phyloP scores from a whole-genome alignment of 2,888 invertebrate species.

The Acrocyrtus sp. region DNA sequence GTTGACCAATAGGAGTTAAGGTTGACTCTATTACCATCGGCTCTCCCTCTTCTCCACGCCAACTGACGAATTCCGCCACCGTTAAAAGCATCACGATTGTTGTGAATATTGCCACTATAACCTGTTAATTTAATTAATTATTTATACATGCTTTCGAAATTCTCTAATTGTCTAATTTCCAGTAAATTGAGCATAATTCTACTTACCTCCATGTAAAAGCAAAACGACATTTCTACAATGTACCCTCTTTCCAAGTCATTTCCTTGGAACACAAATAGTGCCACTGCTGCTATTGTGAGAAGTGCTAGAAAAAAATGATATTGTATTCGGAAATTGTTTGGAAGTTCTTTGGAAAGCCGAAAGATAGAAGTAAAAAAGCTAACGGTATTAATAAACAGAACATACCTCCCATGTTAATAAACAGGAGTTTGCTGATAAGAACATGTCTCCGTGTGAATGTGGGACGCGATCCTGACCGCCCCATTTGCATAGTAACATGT shows the following conservation, averaged over 20 bases:
- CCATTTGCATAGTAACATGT: conserved; percentile 88
- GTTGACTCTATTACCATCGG: conserved; percentile 67
- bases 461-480: conserved; percentile 16
- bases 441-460: conserved; percentile 67
- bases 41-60: conserved; percentile 50
- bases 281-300: conserved; percentile 82
- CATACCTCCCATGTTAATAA: conserved; percentile 83
- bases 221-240: conserved; percentile 80
- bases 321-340: too few relatives aligned
- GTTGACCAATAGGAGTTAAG: conserved; percentile 64
- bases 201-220: conserved; percentile 83
- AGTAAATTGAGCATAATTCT: too few relatives aligned
- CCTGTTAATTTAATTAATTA: conserved; percentile 37
- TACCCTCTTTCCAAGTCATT: conserved; percentile 82
- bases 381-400: conserved; percentile 61
- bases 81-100: conserved; percentile 61
- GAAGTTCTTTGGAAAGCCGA: not conserved
- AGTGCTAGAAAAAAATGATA: conserved; percentile 73
- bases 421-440: conserved; percentile 81
- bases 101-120: conserved; percentile 60
- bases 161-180: too few relatives aligned
- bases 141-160: too few relatives aligned
- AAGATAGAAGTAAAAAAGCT: not conserved
- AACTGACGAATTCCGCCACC: conserved; percentile 57
- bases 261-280: conserved; percentile 85